These are phyloP conservation scores for Bettongia penicillata DNA, from an alignment of 2,113 vertebrate species.

Conservation along the genomic window DNA sequence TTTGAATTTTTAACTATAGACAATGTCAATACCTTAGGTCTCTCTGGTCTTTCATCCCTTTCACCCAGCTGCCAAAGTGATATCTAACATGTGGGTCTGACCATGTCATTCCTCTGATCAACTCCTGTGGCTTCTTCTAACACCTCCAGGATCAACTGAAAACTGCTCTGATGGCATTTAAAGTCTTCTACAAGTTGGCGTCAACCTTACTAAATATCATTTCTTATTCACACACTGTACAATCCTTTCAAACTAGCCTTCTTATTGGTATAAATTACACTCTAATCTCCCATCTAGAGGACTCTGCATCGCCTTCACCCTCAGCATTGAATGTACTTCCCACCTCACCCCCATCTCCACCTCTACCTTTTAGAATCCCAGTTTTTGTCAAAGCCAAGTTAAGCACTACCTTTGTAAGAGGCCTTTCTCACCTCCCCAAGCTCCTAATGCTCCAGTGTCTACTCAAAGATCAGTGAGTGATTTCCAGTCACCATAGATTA, in stretches of 20 bases:
- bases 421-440: not conserved
- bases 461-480: too few relatives aligned
- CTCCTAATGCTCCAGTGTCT: not conserved
- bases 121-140: too few relatives aligned
- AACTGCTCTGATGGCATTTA: too few relatives aligned
- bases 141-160: too few relatives aligned
- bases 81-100: too few relatives aligned
- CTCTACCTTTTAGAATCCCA: not conserved
- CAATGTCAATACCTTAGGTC: not conserved
- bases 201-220: too few relatives aligned
- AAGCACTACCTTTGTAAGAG: not conserved
- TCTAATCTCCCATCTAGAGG: not conserved
- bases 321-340: not conserved
- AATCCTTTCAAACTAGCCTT: not conserved
- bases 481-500: fast-evolving
- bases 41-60: not conserved
- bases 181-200: too few relatives aligned
- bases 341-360: not conserved
- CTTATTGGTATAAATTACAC: not conserved
- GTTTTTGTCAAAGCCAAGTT: not conserved
- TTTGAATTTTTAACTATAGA: not conserved
- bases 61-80: too few relatives aligned
- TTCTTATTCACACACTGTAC: too few relatives aligned
- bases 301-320: not conserved
- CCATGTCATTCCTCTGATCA: too few relatives aligned